A percentile compares a stretch with the other conserved stretches of the same genome.
phyloP scores from a whole-genome alignment of 2,113 vertebrate genomes.

The Antidorcas marsupialis region DNA sequence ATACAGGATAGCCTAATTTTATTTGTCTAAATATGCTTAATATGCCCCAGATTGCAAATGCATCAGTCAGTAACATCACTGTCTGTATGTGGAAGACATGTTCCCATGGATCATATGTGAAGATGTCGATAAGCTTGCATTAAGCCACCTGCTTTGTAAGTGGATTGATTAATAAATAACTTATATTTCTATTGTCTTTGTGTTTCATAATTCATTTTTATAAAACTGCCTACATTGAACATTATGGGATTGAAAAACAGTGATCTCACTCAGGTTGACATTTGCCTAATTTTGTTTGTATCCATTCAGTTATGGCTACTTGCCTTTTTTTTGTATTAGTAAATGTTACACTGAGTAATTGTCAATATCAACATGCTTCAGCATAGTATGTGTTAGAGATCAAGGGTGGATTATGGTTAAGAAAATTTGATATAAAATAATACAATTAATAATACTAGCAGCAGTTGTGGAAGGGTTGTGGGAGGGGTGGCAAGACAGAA shows the following conservation, averaged over 20 bases:
- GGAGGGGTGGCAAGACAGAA: neutral
- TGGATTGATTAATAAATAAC: slow-evolving; percentile 84
- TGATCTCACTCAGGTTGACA: neutral
- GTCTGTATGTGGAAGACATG: slow-evolving; percentile 76
- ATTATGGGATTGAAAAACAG: slow-evolving; percentile 16
- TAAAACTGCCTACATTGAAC: slow-evolving; percentile 37
- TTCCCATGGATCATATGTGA: slow-evolving; percentile 80
- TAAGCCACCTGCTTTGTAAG: slow-evolving; percentile 84
- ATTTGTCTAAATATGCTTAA: slow-evolving; percentile 81
- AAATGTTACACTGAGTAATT: neutral
- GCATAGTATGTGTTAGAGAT: neutral
- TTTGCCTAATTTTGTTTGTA: slow-evolving; percentile 37
- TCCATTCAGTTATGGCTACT: no score
- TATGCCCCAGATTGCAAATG: slow-evolving; percentile 74
- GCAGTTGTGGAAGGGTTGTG: neutral
- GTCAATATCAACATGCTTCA: neutral
- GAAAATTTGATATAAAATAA: neutral
- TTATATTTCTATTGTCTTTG: slow-evolving; percentile 82
- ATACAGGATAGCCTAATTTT: slow-evolving; percentile 75
- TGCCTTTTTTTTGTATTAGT: slow-evolving; percentile 19
- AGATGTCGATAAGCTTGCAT: slow-evolving; percentile 83
- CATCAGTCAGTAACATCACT: slow-evolving; percentile 76
- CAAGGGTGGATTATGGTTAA: neutral
- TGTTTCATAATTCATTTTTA: slow-evolving; percentile 77
- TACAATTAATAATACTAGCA: neutral